Evolutionary conservation across 2,797 vertebrate species (phyloP).

Genomic region (Paramormyrops hopkinsi): DNA sequence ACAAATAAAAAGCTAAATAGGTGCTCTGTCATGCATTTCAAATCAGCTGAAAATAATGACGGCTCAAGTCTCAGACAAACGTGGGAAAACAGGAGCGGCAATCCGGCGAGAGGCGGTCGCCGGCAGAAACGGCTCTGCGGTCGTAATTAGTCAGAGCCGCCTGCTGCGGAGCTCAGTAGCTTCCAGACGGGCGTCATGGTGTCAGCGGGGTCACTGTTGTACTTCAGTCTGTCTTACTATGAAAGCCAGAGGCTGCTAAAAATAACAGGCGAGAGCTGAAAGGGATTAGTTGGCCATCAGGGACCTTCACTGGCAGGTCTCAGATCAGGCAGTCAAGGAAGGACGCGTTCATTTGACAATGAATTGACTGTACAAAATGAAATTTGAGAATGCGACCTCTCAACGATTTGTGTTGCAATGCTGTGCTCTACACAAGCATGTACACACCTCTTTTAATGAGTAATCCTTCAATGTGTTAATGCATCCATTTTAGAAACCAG

Average conservation of each 20-base stretch:
- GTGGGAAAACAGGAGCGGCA: neutral
- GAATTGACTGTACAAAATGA: neutral
- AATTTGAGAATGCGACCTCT: neutral
- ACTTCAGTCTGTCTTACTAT: slow-evolving; percentile 17
- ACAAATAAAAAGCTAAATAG: neutral
- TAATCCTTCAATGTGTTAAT: neutral
- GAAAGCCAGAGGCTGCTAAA: slow-evolving; percentile 20
- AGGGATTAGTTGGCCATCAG: neutral
- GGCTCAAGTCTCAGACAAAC: neutral
- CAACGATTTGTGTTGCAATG: neutral
- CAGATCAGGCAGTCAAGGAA: neutral
- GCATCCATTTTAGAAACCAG: neutral
- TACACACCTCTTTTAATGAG: neutral
- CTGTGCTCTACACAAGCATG: neutral
- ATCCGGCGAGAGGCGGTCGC: neutral
- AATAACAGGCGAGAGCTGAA: slow-evolving; percentile 3
- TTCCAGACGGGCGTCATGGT: neutral
- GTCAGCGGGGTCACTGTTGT: neutral
- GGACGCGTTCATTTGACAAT: neutral
- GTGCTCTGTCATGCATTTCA: neutral
- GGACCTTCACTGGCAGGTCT: neutral
- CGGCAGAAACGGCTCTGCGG: neutral
- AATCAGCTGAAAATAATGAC: neutral
- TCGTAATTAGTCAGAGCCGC: neutral
- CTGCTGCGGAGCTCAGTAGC: neutral